Base-by-base conservation (phyloP, 2,113 vertebrate genomes). In the Suncus etruscus region DNA sequence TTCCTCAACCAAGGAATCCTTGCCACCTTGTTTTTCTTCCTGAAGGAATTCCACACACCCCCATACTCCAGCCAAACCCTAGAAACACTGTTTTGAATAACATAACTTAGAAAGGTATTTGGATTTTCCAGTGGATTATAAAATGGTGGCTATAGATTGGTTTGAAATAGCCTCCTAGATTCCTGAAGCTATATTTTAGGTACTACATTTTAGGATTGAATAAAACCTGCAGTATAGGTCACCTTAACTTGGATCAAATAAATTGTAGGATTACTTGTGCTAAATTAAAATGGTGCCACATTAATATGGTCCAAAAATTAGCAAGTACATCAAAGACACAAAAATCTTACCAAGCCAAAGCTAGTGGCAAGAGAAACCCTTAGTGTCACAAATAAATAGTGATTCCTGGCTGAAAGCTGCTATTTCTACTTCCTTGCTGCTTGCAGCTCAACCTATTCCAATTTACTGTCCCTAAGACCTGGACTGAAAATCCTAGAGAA, bases 221-320 rank as follows among this genome's bases (percentile, higher is more conserved):
- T 39, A 89, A 90, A 47, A 24, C 47, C 15, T 50, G 11, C 24
- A 83, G 11, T 8, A 90, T 88, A 78, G 39, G 11, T 63, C 66
- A 18, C 0, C 72, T 20, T 89, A 39, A 39, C 39, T 39, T 39
- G 39, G 84, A 90, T 54, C 51, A 83, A 84, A 80, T 58, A 89
- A 92, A 66, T 31, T 66, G 76, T 82, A 73, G 39, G 29, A 29
- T 81, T 93, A 89, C 1, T 32, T 14, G 74, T 66, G 14, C 15
- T 80, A 87, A 83, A 78, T 27, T 39, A 78, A 86, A 93, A 88
- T 51, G 12, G 69, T 39, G 81, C 31, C 65, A 93, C 74, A 92
- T 84, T 61, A 78, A 63, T 51, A 90, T 11, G 32, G 18, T 48
- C 92, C 72, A 85, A 75, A 88, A 76, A 25, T 77, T 61, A 87